Percentiles rank a stretch among this genome's conserved stretches.
These are phyloP conservation scores for Donacobius atricapilla DNA, from an alignment of 2,113 vertebrate species.

Conservation along the genomic window DNA sequence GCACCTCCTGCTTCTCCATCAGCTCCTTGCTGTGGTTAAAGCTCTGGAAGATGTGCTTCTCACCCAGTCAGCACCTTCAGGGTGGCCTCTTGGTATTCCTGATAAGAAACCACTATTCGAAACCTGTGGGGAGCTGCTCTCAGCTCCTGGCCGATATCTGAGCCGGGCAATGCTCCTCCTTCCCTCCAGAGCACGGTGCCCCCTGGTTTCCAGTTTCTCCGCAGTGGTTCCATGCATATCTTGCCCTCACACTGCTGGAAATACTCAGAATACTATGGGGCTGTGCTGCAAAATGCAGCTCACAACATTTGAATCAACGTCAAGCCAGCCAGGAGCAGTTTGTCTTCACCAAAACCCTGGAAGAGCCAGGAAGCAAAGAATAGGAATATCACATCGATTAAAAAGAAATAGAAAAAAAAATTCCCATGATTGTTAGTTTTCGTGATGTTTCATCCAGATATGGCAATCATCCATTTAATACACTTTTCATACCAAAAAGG, in stretches of 20 bases:
- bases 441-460: neutral
- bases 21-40: neutral
- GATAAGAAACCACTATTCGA: neutral
- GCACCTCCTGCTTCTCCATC: neutral
- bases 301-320: constrained; percentile 32
- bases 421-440: neutral
- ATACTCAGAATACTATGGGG: neutral
- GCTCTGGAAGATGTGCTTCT: neutral
- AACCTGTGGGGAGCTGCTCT: neutral
- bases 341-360: neutral
- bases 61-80: neutral
- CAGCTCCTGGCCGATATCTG: neutral
- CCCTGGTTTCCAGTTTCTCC: neutral
- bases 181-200: neutral
- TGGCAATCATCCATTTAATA: neutral
- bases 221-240: neutral
- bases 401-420: neutral
- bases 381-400: neutral
- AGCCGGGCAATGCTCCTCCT: neutral
- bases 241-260: neutral
- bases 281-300: neutral
- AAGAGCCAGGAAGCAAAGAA: neutral
- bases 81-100: neutral
- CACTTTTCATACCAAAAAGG: neutral
- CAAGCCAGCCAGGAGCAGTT: neutral